Base-by-base conservation (phyloP, 2,888 invertebrate genomes). In the Hypselothyrea guttata region DNA sequence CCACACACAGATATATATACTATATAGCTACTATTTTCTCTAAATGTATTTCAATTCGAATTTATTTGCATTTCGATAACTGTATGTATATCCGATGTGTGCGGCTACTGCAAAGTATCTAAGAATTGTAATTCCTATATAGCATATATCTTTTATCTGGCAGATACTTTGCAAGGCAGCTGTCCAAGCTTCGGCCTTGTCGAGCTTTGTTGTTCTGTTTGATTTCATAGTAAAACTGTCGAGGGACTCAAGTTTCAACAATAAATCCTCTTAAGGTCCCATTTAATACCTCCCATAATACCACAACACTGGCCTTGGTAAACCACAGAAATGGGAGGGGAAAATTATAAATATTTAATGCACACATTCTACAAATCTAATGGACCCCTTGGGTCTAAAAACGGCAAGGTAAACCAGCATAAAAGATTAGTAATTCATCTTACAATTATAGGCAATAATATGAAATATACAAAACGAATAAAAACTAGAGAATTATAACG, bases 191-290 rank as follows among this genome's bases (percentile, higher is more conserved):
- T 77, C 77, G 70, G 77, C 65, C 45, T 55, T 44, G 68, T 49
- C 78, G 79, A 48, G 51, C 64, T 47, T 64, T 34, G 18, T 5
- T 45, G 13, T 45, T 28, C 42, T 45, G 27, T 59, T 46, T 44
- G 55, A 38, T 35, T 40, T 46, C 18, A 42, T 70, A 41, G 68
- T 62, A 74, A 67, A 55, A 77, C 67, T 77, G 78, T 78, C 76
- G 75, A 77, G 76, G 82, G 76, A 77, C 76, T 77, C 76, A 77
- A 77, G 59, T 78, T 77, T 77, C 78, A 77, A 72, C 76, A 77
- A 82, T 77, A 77, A 77, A 55, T 75, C 78, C 56, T 48, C 55
- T 61, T 48, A 67, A 56, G 75, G 63, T 76, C 68, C 81, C 74
- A 68, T 55, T 61, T 22, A 22, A 28, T 51, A 7, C 38, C 46